A percentile compares a stretch with the other conserved stretches of the same genome.
Conservation (phyloP, 1,140 invertebrate genomes). For the Planococcus citri region DNA sequence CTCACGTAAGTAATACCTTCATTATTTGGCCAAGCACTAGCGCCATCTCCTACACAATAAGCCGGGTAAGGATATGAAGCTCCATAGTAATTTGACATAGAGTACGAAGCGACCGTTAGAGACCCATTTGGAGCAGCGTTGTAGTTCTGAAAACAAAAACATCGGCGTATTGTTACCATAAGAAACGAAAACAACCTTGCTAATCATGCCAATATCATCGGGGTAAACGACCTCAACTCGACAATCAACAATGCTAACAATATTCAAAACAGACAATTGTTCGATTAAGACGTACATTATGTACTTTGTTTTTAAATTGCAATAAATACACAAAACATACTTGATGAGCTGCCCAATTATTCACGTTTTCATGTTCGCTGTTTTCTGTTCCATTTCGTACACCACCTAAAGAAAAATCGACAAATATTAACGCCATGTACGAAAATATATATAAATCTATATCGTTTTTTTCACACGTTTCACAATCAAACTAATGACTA, state of each 20-base stretch:
- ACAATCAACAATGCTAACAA: not conserved
- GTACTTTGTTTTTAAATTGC: not conserved
- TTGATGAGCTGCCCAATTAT: conserved; percentile 13
- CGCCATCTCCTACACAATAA: conserved; percentile 12
- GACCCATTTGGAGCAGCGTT: not conserved
- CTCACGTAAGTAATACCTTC: not conserved
- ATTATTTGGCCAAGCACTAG: not conserved
- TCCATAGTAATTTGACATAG: conserved; percentile 9
- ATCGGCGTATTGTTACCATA: not conserved
- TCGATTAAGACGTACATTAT: no score
- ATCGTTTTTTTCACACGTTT: no score
- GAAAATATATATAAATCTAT: no score
- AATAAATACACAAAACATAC: conserved; percentile 5
- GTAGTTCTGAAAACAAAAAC: not conserved
- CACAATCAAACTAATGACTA: no score
- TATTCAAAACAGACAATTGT: no score
- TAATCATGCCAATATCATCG: not conserved
- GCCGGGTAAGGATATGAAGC: conserved; percentile 69
- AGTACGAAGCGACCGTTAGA: not conserved
- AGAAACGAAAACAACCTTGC: not conserved
- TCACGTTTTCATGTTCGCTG: conserved; percentile 16
- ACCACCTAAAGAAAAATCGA: conserved; percentile 30
- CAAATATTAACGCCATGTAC: not conserved
- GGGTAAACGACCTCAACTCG: not conserved
- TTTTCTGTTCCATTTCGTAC: conserved; percentile 26